A percentile compares a stretch with the other conserved stretches of the same genome.
Conservation (phyloP, 2,113 vertebrate species). For the Rhegmatorhina hoffmannsi region DNA sequence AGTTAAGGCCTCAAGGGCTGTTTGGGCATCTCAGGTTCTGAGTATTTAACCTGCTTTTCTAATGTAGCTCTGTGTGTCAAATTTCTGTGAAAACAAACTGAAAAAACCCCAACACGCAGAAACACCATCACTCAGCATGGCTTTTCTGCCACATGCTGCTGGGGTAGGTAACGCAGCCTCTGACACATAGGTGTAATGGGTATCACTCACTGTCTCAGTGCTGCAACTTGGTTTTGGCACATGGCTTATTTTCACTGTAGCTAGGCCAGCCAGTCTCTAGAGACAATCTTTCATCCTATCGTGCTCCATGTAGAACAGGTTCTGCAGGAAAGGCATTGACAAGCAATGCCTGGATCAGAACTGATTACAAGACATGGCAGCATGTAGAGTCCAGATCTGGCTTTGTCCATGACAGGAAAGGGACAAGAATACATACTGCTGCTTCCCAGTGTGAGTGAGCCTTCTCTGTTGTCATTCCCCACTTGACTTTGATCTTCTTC, state of each 20-base stretch:
- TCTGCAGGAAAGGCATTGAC: neutral
- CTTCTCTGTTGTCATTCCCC: neutral
- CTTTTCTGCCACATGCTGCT: neutral
- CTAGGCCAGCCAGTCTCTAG: neutral
- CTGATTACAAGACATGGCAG: neutral
- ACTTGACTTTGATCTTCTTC: neutral
- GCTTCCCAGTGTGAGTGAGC: neutral
- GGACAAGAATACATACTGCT: fast-evolving
- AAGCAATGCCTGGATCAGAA: fast-evolving
- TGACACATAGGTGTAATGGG: neutral
- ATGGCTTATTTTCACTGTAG: neutral
- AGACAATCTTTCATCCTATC: neutral
- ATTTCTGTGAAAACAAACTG: neutral
- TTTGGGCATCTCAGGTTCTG: neutral
- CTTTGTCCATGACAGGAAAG: neutral
- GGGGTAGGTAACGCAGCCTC: too few species aligned
- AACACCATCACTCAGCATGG: neutral
- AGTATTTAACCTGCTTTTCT: neutral
- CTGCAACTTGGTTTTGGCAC: neutral
- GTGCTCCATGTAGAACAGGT: neutral
- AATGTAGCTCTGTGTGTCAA: neutral
- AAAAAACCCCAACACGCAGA: neutral
- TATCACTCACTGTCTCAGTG: neutral
- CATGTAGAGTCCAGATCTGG: fast-evolving
- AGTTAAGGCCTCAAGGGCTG: neutral